Evolutionary conservation across 2,888 invertebrate species (phyloP).

Genomic region (Caenorhabditis plicata): DNA sequence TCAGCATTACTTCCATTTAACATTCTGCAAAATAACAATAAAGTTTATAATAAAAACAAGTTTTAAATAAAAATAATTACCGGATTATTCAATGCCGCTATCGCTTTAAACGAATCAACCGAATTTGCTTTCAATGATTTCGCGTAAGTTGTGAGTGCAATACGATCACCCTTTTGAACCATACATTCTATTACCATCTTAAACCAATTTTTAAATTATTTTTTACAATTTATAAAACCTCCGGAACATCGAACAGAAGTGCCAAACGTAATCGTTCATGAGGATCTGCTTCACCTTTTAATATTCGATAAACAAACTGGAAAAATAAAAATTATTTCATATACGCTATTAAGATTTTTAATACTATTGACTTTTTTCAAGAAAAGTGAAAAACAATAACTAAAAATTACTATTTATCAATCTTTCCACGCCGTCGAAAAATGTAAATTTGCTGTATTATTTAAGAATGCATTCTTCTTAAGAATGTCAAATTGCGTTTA

Average conservation of each 20-base stretch:
- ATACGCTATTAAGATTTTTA: no score
- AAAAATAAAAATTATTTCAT: slow-evolving; percentile 2
- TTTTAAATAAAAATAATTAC: slow-evolving; percentile 22
- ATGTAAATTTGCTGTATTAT: no score
- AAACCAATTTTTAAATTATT: no score
- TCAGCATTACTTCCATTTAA: no score
- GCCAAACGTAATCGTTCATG: slow-evolving; percentile 28
- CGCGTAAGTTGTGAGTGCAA: slow-evolving; percentile 39
- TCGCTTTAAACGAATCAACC: slow-evolving; percentile 52
- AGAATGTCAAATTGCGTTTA: no score
- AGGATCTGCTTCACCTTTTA: slow-evolving; percentile 21
- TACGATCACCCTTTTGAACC: slow-evolving; percentile 42
- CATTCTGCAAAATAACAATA: no score
- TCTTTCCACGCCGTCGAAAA: no score
- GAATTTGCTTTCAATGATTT: slow-evolving; percentile 46
- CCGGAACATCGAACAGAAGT: slow-evolving; percentile 30
- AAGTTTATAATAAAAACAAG: no score
- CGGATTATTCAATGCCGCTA: slow-evolving; percentile 47
- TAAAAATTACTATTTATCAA: not conserved
- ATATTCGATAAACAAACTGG: slow-evolving; percentile 26
- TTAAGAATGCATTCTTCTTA: no score
- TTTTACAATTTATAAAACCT: slow-evolving; percentile 2
- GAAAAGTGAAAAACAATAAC: not conserved
- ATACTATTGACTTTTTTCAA: not conserved
- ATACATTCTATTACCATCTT: slow-evolving; percentile 50